A percentile compares a stretch with the other conserved stretches of the same genome.
Evolutionary conservation across 1,140 invertebrate species (phyloP).

Genomic region (Stenopsyche tienmushanensis): DNA sequence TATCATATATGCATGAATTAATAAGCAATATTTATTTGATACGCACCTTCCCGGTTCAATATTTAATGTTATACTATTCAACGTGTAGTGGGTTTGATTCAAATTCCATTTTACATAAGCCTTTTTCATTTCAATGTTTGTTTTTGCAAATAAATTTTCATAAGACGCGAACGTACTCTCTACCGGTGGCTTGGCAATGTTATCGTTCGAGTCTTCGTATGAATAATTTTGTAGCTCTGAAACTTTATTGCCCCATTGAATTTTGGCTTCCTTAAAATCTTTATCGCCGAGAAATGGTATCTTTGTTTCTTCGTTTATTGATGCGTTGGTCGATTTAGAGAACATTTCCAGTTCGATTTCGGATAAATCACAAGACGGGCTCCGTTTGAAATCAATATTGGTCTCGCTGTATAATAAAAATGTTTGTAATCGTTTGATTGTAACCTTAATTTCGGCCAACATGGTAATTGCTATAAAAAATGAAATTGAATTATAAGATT

Average conservation of each 20-base stretch:
- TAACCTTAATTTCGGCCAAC: conserved; percentile 24
- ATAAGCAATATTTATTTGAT: neutral
- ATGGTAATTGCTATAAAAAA: conserved; percentile 22
- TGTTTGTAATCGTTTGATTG: conserved; percentile 28
- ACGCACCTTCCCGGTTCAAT: conserved; percentile 34
- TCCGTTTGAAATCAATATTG: neutral
- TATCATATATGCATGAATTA: neutral
- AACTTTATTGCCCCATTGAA: conserved; percentile 15
- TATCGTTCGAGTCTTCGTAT: too few relatives aligned
- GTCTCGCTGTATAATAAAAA: conserved; percentile 32
- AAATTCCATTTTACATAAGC: conserved; percentile 31
- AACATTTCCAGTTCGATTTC: neutral
- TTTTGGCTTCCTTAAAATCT: conserved; percentile 31
- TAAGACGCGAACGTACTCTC: too few relatives aligned
- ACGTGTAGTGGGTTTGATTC: conserved; percentile 17
- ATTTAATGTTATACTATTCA: conserved; percentile 31
- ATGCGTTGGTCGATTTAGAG: neutral
- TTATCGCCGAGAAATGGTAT: conserved; percentile 28
- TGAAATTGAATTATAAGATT: neutral
- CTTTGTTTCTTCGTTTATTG: conserved; percentile 27
- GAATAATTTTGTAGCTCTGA: neutral
- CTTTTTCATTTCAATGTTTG: conserved; percentile 21
- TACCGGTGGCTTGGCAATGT: too few relatives aligned
- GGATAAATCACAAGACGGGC: neutral
- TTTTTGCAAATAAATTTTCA: conserved; percentile 8